phyloP scores from a whole-genome alignment of 2,888 invertebrate genomes.

The Cinara cedri region DNA sequence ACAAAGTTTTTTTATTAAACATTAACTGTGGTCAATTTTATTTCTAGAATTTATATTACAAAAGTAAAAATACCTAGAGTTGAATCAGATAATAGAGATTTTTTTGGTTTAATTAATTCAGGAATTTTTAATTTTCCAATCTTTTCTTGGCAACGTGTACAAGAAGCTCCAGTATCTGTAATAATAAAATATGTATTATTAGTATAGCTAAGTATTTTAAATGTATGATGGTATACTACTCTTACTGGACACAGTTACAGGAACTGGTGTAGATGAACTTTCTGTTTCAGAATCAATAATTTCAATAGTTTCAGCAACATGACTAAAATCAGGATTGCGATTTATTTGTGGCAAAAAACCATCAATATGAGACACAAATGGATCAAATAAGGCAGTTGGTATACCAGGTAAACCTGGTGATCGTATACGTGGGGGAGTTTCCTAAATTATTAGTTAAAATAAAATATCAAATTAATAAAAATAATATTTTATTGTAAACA shows the following conservation, averaged over 20 bases:
- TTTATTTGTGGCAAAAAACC: conserved; percentile 6
- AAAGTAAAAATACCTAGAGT: conserved; percentile 12
- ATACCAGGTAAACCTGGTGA: conserved; percentile 17
- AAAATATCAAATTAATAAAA: background rate
- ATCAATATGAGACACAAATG: conserved; percentile 19
- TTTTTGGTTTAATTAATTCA: conserved; percentile 34
- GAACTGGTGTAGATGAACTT: background rate
- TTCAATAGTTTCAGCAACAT: conserved; percentile 12
- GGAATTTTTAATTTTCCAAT: conserved; percentile 26
- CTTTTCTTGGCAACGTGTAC: conserved; percentile 43
- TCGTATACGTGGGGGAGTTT: conserved; percentile 32
- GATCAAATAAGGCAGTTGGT: background rate
- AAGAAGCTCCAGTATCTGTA: conserved; percentile 34
- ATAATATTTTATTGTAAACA: too few species aligned
- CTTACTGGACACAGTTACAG: conserved; percentile 13
- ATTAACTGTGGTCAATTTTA: background rate
- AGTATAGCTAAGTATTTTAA: background rate
- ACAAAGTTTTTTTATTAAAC: background rate
- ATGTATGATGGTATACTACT: background rate
- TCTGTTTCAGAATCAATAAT: conserved; percentile 34
- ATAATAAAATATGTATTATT: conserved; percentile 22
- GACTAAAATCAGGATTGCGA: conserved; percentile 13
- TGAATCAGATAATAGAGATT: conserved; percentile 40
- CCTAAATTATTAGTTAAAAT: conserved; percentile 20
- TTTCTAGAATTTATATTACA: background rate